Percentiles rank a stretch among this genome's conserved stretches.
phyloP scores from a whole-genome alignment of 1,140 invertebrate species.

The Rhagoletis pomonella region DNA sequence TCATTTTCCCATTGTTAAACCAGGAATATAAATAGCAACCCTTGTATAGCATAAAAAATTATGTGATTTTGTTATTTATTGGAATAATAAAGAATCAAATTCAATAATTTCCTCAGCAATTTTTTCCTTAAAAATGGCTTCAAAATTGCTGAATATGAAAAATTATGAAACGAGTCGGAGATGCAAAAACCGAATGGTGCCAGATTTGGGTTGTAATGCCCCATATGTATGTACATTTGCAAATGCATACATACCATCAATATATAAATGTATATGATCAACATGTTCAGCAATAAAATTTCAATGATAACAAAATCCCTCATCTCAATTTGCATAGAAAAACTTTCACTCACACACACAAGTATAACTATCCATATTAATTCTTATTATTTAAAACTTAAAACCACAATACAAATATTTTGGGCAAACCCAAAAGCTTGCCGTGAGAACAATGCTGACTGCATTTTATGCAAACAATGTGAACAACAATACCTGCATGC shows the following conservation, averaged over 20 bases:
- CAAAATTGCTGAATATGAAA: too few species aligned
- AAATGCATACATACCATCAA: background rate
- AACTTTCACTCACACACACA: background rate
- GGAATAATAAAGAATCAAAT: too few species aligned
- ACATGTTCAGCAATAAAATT: background rate
- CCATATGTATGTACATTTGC: too few species aligned
- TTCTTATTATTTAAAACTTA: background rate
- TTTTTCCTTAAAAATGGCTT: too few species aligned
- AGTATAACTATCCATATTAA: background rate
- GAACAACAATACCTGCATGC: background rate
- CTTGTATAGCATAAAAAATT: background rate
- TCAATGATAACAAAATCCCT: background rate
- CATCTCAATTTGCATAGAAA: conserved; percentile 3
- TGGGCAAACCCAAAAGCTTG: conserved; percentile 21
- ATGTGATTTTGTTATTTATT: background rate
- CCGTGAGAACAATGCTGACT: conserved; percentile 8
- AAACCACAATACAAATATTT: conserved; percentile 37
- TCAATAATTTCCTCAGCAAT: too few species aligned
- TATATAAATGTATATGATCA: background rate
- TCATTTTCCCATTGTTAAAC: too few species aligned
- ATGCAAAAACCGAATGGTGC: too few species aligned
- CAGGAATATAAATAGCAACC: too few species aligned
- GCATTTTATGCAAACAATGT: conserved; percentile 45
- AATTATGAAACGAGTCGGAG: too few species aligned
- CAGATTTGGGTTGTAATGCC: too few species aligned